These are phyloP conservation scores for Columbina picui DNA, from an alignment of 2,113 vertebrate genomes.

Conservation along the genomic window DNA sequence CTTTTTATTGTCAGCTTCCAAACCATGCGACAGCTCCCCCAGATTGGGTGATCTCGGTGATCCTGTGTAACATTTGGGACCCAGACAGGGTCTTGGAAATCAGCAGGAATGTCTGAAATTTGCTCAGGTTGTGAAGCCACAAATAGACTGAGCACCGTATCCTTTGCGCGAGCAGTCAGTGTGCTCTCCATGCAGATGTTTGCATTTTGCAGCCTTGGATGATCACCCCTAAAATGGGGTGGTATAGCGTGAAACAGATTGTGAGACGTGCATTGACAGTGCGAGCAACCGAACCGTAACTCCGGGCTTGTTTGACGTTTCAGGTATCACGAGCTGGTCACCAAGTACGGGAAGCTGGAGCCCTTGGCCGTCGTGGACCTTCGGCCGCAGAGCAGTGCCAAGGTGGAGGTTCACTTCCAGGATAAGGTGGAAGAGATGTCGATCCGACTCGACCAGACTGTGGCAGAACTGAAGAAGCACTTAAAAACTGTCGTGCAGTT, in stretches of 20 bases:
- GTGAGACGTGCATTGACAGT: fast-evolving
- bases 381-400: slow-evolving; percentile 85
- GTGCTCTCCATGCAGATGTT: background rate
- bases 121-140: no score
- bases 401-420: slow-evolving; percentile 90
- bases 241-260: background rate
- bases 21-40: background rate
- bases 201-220: background rate
- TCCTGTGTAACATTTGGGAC: no score
- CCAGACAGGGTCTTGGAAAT: no score
- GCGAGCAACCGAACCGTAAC: fast-evolving
- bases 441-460: slow-evolving; percentile 92
- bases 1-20: background rate
- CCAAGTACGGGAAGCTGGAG: slow-evolving; percentile 91
- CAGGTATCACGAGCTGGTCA: slow-evolving; percentile 92
- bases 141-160: no score
- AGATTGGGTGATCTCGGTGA: background rate
- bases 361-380: slow-evolving; percentile 94
- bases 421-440: slow-evolving; percentile 87
- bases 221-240: background rate
- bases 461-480: slow-evolving; percentile 92
- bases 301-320: background rate
- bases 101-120: no score
- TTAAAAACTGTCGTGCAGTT: slow-evolving; percentile 87
- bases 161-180: background rate